Evolutionary conservation across 2,797 vertebrate genomes (phyloP).

Genomic region (Synanceia verrucosa): DNA sequence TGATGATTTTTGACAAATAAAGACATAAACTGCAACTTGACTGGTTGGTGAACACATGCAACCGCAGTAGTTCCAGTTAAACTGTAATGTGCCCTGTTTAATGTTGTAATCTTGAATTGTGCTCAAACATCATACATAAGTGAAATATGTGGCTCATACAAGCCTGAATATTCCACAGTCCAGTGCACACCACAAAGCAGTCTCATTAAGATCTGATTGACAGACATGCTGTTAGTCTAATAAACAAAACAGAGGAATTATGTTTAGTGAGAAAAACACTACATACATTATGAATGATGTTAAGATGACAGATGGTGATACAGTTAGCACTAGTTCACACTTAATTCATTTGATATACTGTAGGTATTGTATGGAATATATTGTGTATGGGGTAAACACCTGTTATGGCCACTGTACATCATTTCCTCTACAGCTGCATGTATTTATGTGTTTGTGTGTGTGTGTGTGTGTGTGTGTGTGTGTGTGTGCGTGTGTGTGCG

Average conservation of each 20-base stretch:
- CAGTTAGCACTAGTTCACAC: too few species aligned
- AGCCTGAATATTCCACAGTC: background rate
- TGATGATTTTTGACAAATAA: background rate
- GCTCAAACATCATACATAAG: background rate
- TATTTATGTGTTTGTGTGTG: background rate
- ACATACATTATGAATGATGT: background rate
- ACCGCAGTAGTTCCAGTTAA: background rate
- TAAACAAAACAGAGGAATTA: background rate
- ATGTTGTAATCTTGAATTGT: background rate
- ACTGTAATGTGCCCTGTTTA: background rate
- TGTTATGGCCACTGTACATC: background rate
- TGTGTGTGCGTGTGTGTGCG: slow-evolving; percentile 17
- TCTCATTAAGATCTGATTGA: slow-evolving; percentile 3
- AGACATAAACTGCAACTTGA: background rate
- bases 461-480: slow-evolving; percentile 18
- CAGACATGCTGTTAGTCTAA: background rate
- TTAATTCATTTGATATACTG: background rate
- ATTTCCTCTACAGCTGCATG: background rate
- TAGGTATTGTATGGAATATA: too few species aligned
- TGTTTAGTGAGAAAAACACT: background rate
- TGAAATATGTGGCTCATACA: background rate
- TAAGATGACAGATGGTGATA: background rate
- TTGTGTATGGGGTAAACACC: background rate
- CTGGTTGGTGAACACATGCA: background rate
- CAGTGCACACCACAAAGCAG: background rate